These are phyloP conservation scores for Todiramphus chloris DNA, from an alignment of 2,113 vertebrate species.

Conservation along the genomic window DNA sequence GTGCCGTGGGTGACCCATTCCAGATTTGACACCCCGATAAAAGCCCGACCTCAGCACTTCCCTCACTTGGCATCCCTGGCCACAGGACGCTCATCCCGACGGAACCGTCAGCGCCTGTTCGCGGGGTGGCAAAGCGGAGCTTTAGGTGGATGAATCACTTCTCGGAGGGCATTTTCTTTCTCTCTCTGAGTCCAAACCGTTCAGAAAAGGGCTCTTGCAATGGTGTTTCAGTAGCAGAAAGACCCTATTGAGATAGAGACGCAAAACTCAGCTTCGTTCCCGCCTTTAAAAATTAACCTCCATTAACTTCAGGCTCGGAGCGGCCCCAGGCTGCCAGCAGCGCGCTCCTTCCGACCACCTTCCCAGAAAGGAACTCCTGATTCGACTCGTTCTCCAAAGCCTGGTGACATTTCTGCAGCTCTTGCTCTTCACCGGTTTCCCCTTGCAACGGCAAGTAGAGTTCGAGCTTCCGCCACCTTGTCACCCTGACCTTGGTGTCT, in stretches of 20 bases:
- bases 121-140: not conserved
- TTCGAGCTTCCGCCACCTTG: not conserved
- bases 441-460: not conserved
- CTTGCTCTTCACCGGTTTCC: not conserved
- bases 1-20: not conserved
- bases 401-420: not conserved
- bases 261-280: slow-evolving; percentile 28
- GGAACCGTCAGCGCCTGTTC: not conserved
- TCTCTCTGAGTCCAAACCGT: slow-evolving; percentile 17
- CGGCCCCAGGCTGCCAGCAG: slow-evolving; percentile 43
- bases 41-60: not conserved
- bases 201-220: slow-evolving; percentile 7
- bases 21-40: not conserved
- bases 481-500: not conserved
- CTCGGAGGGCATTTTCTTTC: not conserved
- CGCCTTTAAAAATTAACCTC: slow-evolving; percentile 70
- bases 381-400: slow-evolving; percentile 47
- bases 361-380: slow-evolving; percentile 42
- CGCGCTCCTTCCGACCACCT: slow-evolving; percentile 42
- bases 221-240: slow-evolving; percentile 35
- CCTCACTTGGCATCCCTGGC: not conserved
- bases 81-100: fast-evolving
- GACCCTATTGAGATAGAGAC: slow-evolving; percentile 40
- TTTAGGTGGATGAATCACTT: not conserved
- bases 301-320: slow-evolving; percentile 35